Conservation (phyloP, 2,888 invertebrate genomes). For the Hirtodrosophila cameraria region DNA sequence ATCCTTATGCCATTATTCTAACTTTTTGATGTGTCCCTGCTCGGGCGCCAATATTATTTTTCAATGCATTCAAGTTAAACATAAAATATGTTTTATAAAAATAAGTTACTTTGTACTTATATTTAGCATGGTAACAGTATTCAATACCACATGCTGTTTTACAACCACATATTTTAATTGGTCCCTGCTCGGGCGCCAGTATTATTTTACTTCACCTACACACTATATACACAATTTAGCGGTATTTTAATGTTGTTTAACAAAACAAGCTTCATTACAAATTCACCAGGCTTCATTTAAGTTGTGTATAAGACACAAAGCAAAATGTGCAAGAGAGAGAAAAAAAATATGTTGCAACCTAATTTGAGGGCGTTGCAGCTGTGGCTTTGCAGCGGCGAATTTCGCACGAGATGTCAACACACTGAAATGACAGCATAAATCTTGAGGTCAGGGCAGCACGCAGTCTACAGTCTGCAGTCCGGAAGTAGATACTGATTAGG, state of each 20-base stretch:
- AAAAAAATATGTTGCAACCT: conserved; percentile 34
- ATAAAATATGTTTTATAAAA: no score
- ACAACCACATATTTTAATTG: neutral
- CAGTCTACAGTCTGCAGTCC: conserved; percentile 16
- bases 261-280: neutral
- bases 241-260: no score
- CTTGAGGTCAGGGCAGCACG: conserved; percentile 37
- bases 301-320: neutral
- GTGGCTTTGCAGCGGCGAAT: conserved; percentile 18
- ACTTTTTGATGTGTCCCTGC: no score
- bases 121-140: no score
- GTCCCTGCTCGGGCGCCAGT: neutral
- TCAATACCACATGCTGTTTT: no score
- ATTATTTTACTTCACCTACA: neutral
- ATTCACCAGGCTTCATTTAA: neutral
- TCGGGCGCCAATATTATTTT: no score
- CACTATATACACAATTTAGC: no score
- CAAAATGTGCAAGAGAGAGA: conserved; percentile 2
- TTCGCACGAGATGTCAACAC: conserved; percentile 57
- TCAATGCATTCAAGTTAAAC: no score
- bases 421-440: conserved; percentile 43
- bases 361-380: conserved; percentile 42
- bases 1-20: no score
- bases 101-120: no score
- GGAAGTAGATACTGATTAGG: conserved; percentile 58